A percentile compares a stretch with the other conserved stretches of the same genome.
Evolutionary conservation across 1,140 invertebrate species (phyloP).

Genomic region (Temnothorax curvispinosus): DNA sequence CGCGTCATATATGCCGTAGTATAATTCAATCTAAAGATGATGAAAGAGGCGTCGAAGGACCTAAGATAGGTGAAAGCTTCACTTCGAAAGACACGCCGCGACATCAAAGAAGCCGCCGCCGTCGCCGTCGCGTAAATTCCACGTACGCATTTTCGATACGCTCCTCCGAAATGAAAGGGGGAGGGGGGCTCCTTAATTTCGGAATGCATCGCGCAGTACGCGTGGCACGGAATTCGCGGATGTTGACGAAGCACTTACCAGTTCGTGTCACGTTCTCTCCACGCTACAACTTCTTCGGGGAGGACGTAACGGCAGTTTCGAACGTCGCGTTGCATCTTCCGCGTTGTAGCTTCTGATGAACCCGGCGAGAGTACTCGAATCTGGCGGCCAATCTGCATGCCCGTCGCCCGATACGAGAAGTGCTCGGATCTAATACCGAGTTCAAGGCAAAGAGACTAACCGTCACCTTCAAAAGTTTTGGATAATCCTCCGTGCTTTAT

Average conservation of each 20-base stretch:
- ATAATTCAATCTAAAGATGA: conserved; percentile 46
- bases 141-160: conserved; percentile 42
- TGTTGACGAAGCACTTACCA: conserved; percentile 77
- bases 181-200: conserved; percentile 54
- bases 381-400: conserved; percentile 47
- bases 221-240: conserved; percentile 66
- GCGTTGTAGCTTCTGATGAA: conserved; percentile 43
- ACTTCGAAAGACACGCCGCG: conserved; percentile 4
- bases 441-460: conserved; percentile 20
- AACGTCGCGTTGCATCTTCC: conserved; percentile 41
- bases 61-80: conserved; percentile 1
- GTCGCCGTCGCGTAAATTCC: conserved; percentile 20
- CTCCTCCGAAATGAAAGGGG: conserved; percentile 30
- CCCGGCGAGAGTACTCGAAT: conserved; percentile 17
- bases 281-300: conserved; percentile 46
- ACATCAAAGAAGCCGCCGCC: conserved; percentile 50
- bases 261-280: conserved; percentile 71
- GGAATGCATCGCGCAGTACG: conserved; percentile 62
- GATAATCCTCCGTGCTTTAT: neutral
- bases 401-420: conserved; percentile 6
- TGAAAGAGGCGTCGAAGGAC: conserved; percentile 30
- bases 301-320: conserved; percentile 44
- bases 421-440: conserved; percentile 12
- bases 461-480: neutral
- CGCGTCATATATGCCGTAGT: neutral